Evolutionary conservation across 2,113 vertebrate genomes (phyloP), one percentile per base, ranked within the genome.

Genomic region (Caloenas nicobarica): DNA sequence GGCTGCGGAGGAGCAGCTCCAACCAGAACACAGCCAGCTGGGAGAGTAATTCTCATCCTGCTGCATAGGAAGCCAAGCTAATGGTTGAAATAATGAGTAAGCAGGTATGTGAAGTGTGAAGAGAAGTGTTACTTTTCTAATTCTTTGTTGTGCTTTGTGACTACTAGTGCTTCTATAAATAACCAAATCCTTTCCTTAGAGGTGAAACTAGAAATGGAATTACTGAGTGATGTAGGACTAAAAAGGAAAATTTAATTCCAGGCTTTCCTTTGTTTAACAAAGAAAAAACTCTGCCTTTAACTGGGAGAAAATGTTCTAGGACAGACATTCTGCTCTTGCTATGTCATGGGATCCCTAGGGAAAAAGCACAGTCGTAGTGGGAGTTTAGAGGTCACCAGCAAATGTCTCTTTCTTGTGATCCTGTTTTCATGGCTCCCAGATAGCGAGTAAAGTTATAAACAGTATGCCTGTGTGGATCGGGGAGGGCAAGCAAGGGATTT

Each of bases 221-320:
- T 87, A 56, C 40, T 60, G 73, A 86, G 69, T 91, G 6, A 44
- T 89, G 85, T 94, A 1, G 2, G 28, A n/a, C 24, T 76, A 18
- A 79, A 84, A 81, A n/a, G 26, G 33, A 71, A 68, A 23, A 65
- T 38, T 68, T 85, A 64, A 72, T 89, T 96, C 48, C 16, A 29
- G n/a, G 40, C 42, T 86, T 83, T 82, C 19, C 50, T 77, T 80
- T 73, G 31, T 91, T 74, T 90, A 88, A 65, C 17, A 26, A 46
- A 73, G 33, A 12, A 57, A 48, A 46, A 65, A 50, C 36, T 56
- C 56, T 83, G 51, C 13, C 48, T 88, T 88, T 78, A 94, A 58
- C 65, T 85, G 77, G 95, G 92, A 96, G 90, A 97, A 96, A 95
- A 93, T 94, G 92, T 97, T 91, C 80, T 76, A 71, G 95, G 90